Conservation (phyloP, 2,797 vertebrate genomes). For the Botia almorhae region DNA sequence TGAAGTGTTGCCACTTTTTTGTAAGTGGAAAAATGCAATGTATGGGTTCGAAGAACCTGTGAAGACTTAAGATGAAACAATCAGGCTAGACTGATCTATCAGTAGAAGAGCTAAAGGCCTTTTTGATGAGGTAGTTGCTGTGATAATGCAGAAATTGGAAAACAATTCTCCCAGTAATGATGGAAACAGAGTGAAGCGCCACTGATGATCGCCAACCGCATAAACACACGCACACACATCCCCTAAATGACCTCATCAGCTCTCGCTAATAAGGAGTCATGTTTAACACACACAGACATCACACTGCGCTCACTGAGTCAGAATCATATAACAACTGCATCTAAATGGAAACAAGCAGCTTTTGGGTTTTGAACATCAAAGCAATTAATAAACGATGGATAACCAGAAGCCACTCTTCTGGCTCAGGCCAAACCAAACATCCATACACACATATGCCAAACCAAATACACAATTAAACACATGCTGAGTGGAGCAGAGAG, state of each 20-base stretch:
- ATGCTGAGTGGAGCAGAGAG: slow-evolving; percentile 76
- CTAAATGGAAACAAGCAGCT: slow-evolving; percentile 84
- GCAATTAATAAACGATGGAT: slow-evolving; percentile 82
- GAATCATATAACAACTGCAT: slow-evolving; percentile 79
- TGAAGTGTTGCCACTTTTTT: slow-evolving; percentile 39
- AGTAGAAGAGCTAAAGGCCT: background rate
- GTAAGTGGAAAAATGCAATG: slow-evolving; percentile 1
- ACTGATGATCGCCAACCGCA: slow-evolving; percentile 36
- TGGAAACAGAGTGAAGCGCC: slow-evolving; percentile 18
- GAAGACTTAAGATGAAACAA: slow-evolving; percentile 23
- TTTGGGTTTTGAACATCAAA: slow-evolving; percentile 82
- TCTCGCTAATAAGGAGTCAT: slow-evolving; percentile 77
- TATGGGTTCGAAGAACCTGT: slow-evolving; percentile 22
- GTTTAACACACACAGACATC: slow-evolving; percentile 82
- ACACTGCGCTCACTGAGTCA: slow-evolving; percentile 77
- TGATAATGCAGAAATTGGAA: slow-evolving; percentile 8
- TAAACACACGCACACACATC: slow-evolving; percentile 20
- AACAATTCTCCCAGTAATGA: slow-evolving; percentile 46
- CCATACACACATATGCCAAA: slow-evolving; percentile 76
- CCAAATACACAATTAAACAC: slow-evolving; percentile 88
- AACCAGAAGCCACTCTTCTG: slow-evolving; percentile 85
- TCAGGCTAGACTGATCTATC: background rate
- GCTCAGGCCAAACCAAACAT: slow-evolving; percentile 85
- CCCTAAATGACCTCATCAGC: slow-evolving; percentile 48
- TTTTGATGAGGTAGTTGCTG: background rate